Conservation (phyloP, 2,888 invertebrate genomes). For the Cactoblastis cactorum region DNA sequence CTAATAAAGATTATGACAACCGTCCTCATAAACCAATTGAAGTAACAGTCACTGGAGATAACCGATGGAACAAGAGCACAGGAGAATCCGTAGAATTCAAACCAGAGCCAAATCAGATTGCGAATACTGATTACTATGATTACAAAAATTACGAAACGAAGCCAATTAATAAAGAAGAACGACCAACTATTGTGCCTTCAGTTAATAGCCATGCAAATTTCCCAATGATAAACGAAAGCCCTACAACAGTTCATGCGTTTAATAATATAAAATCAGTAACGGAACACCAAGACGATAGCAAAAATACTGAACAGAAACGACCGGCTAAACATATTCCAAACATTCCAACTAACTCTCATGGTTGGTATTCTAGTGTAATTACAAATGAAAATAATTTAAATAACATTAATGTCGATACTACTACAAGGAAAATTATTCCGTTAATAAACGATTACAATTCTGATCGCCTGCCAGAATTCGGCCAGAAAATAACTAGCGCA, state of each 20-base stretch:
- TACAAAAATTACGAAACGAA: conserved; percentile 7
- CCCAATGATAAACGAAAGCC: conserved; percentile 61
- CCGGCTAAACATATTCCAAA: conserved; percentile 61
- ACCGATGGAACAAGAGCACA: conserved; percentile 61
- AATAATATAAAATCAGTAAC: conserved; percentile 40
- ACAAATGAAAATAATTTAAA: conserved; percentile 55
- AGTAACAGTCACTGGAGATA: conserved; percentile 43
- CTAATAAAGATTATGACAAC: conserved; percentile 38
- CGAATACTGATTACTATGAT: conserved; percentile 13
- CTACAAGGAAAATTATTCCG: conserved; percentile 67
- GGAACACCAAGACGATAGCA: conserved; percentile 40
- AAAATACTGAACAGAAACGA: conserved; percentile 42
- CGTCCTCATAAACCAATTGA: conserved; percentile 36
- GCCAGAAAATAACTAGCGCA: conserved; percentile 58
- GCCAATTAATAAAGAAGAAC: conserved; percentile 17
- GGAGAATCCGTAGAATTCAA: conserved; percentile 14
- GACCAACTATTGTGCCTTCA: conserved; percentile 36
- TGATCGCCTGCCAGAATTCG: conserved; percentile 51
- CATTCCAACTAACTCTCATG: conserved; percentile 66
- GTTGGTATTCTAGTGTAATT: conserved; percentile 66
- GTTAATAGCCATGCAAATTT: conserved; percentile 73
- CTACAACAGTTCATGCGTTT: conserved; percentile 26
- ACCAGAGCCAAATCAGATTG: not conserved
- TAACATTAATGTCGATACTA: conserved; percentile 57
- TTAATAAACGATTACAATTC: conserved; percentile 51